phyloP scores from a whole-genome alignment of 2,797 vertebrate genomes.

The Sebastes melanostomus region DNA sequence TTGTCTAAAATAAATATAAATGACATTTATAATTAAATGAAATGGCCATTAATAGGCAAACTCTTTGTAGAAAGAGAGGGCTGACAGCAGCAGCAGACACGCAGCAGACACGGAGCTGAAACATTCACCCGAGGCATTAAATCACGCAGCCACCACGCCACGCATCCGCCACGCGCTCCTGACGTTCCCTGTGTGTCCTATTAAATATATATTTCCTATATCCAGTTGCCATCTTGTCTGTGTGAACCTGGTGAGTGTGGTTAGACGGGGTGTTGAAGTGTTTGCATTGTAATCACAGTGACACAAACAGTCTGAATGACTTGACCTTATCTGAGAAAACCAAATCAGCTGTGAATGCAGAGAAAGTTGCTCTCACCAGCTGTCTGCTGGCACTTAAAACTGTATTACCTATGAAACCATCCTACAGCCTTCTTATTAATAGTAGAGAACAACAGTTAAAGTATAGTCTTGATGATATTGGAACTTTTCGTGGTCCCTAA shows the following conservation, averaged over 20 bases:
- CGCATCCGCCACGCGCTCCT: too few relatives aligned
- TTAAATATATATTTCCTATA: background rate
- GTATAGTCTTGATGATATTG: conserved; percentile 1
- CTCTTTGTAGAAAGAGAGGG: too few relatives aligned
- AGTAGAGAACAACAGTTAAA: conserved; percentile 15
- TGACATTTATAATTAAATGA: too few relatives aligned
- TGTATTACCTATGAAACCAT: conserved; percentile 8
- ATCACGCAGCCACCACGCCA: too few relatives aligned
- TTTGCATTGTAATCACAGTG: conserved; percentile 33
- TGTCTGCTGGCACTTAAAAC: conserved; percentile 26
- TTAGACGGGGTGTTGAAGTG: conserved; percentile 3
- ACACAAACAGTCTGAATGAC: conserved; percentile 28
- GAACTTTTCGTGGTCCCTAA: background rate
- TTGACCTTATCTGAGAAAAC: conserved; percentile 42
- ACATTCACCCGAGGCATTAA: too few relatives aligned
- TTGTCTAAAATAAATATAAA: too few relatives aligned
- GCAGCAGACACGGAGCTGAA: too few relatives aligned
- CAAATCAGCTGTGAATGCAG: conserved; percentile 34
- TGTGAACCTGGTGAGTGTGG: background rate
- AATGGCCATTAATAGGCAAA: too few relatives aligned
- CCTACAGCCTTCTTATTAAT: conserved; percentile 1
- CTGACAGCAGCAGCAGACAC: too few relatives aligned
- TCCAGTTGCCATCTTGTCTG: background rate
- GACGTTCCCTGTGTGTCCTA: too few relatives aligned
- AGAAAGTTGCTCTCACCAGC: conserved; percentile 11